A percentile compares a stretch with the other conserved stretches of the same genome.
Conservation (phyloP, 2,888 invertebrate genomes). For the Protonemura montana region DNA sequence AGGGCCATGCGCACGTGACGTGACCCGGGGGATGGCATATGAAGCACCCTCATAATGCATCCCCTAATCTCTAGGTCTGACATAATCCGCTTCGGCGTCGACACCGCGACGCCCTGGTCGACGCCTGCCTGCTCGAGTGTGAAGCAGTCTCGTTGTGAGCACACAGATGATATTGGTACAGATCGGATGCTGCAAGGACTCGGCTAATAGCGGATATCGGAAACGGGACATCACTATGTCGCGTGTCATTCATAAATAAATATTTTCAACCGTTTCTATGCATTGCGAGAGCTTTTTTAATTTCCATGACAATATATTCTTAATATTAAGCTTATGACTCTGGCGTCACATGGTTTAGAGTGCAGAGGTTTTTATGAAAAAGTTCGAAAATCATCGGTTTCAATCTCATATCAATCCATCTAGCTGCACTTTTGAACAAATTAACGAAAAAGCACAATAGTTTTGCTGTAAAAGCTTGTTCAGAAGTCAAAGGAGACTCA, state of each 20-base stretch:
- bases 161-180: not conserved
- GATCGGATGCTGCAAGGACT: not conserved
- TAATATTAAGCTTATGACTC: too few species aligned
- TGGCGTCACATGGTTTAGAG: too few species aligned
- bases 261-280: not conserved
- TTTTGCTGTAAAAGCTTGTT: too few species aligned
- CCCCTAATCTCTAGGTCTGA: constrained; percentile 16
- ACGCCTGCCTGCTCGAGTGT: too few species aligned
- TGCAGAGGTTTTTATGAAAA: too few species aligned
- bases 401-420: too few species aligned
- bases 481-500: too few species aligned
- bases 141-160: not conserved
- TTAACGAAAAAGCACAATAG: too few species aligned
- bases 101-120: not conserved
- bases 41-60: constrained; percentile 14
- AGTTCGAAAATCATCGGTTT: too few species aligned
- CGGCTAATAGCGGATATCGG: not conserved
- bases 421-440: too few species aligned
- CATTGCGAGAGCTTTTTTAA: not conserved
- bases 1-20: not conserved
- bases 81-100: constrained; percentile 1
- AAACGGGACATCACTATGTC: not conserved
- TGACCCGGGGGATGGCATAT: not conserved
- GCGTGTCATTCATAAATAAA: not conserved
- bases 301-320: not conserved